phyloP scores from a whole-genome alignment of 1,140 invertebrate genomes.

The Wasmannia auropunctata region DNA sequence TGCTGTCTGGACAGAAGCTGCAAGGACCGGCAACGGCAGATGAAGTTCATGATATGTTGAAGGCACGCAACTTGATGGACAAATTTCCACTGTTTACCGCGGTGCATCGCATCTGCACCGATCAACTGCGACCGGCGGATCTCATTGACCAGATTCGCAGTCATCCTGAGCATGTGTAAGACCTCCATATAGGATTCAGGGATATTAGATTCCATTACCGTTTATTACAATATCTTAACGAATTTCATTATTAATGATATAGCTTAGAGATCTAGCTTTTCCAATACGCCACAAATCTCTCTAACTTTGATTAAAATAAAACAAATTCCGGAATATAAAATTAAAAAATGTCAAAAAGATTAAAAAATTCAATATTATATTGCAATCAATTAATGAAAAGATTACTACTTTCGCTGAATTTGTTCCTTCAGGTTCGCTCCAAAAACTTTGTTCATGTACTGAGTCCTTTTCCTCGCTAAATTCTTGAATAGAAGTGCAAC shows the following conservation, averaged over 20 bases:
- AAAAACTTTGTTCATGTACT: slow-evolving; percentile 72
- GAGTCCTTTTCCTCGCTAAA: not conserved
- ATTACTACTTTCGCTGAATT: not conserved
- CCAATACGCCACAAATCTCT: not conserved
- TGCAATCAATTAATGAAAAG: not conserved
- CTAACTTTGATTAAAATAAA: not conserved
- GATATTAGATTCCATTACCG: not conserved
- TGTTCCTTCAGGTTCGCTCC: slow-evolving; percentile 53
- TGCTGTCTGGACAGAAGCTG: slow-evolving; percentile 94
- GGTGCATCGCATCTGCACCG: slow-evolving; percentile 90
- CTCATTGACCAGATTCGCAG: slow-evolving; percentile 90
- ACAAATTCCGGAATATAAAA: slow-evolving; percentile 14
- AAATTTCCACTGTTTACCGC: slow-evolving; percentile 93
- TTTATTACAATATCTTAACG: not conserved
- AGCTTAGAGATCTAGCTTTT: not conserved
- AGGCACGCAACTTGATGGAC: slow-evolving; percentile 87
- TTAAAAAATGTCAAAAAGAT: not conserved
- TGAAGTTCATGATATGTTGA: slow-evolving; percentile 91
- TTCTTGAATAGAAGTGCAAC: not conserved
- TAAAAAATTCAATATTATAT: not conserved
- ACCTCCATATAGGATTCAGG: slow-evolving; percentile 18
- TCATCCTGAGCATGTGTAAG: slow-evolving; percentile 91
- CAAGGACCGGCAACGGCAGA: slow-evolving; percentile 94
- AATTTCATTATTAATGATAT: not conserved
- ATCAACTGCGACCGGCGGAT: slow-evolving; percentile 87